Evolutionary conservation across 2,113 vertebrate genomes (phyloP).

Genomic region (Halichoerus grypus): DNA sequence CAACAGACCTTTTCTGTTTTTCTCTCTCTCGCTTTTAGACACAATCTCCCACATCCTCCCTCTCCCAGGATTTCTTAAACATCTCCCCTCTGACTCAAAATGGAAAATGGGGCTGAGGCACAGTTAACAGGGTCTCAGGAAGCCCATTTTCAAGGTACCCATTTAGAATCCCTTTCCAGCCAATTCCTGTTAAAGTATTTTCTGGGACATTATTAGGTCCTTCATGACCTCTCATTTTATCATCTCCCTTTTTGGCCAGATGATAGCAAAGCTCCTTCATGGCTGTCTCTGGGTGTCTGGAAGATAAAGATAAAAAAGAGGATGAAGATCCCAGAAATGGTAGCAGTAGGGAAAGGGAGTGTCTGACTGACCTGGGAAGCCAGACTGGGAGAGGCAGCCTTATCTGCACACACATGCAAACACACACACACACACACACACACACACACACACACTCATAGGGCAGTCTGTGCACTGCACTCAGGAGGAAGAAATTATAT

Average conservation of each 20-base stretch:
- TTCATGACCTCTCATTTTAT: background rate
- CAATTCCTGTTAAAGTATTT: background rate
- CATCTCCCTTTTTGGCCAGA: background rate
- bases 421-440: too few species aligned
- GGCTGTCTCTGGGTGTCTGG: background rate
- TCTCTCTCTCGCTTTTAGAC: background rate
- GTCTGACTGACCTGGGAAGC: background rate
- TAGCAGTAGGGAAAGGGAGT: background rate
- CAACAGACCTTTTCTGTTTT: background rate
- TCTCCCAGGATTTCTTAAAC: background rate
- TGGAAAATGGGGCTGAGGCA: background rate
- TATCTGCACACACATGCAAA: rapidly evolving
- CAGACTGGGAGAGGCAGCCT: background rate
- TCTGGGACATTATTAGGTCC: background rate
- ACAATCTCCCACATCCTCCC: too few species aligned
- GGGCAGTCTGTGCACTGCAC: rapidly evolving
- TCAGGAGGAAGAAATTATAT: background rate
- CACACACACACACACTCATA: background rate
- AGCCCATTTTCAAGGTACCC: background rate
- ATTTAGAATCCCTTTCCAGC: constrained; percentile 42
- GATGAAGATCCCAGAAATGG: background rate
- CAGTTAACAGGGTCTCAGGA: background rate
- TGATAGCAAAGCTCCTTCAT: background rate
- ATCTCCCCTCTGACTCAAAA: background rate
- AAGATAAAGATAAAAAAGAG: background rate